Evolutionary conservation across 2,888 invertebrate genomes (phyloP).

Genomic region (Dendrolimus houi): DNA sequence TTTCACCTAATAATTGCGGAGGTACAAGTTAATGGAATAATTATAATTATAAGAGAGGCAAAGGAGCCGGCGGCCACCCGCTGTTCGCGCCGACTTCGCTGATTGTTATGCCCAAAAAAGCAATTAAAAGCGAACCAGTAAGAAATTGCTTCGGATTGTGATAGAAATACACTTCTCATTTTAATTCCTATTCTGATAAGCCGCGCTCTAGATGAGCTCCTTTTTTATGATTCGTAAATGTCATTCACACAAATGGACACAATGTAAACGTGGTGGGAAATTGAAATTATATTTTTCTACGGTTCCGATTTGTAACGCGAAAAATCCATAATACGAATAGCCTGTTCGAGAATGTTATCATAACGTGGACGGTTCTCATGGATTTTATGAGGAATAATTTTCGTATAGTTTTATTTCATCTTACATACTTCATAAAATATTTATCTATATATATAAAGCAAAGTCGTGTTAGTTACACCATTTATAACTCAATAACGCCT

Average conservation of each 20-base stretch:
- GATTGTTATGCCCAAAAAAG: slow-evolving; percentile 69
- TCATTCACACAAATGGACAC: slow-evolving; percentile 36
- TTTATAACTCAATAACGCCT: too few species aligned
- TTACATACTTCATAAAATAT: too few species aligned
- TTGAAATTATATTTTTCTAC: slow-evolving; percentile 38
- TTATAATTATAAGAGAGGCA: slow-evolving; percentile 65
- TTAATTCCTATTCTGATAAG: slow-evolving; percentile 32
- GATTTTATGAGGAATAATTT: too few species aligned
- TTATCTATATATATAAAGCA: too few species aligned
- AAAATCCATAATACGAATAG: slow-evolving; percentile 24
- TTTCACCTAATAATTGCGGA: slow-evolving; percentile 59
- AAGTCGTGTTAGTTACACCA: too few species aligned
- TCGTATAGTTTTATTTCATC: too few species aligned
- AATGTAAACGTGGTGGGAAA: slow-evolving; percentile 42
- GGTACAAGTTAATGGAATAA: slow-evolving; percentile 71
- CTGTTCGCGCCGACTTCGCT: slow-evolving; percentile 47
- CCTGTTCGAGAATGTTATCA: background rate
- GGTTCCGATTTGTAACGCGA: slow-evolving; percentile 28
- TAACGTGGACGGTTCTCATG: background rate
- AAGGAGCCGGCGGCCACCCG: slow-evolving; percentile 69
- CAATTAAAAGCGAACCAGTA: slow-evolving; percentile 61
- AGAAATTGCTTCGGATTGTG: slow-evolving; percentile 51
- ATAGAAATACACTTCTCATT: slow-evolving; percentile 33
- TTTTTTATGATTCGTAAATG: slow-evolving; percentile 48
- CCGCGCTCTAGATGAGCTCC: slow-evolving; percentile 29